Evolutionary conservation across 2,113 vertebrate species (phyloP).

Genomic region (Sisor rabdophorus): DNA sequence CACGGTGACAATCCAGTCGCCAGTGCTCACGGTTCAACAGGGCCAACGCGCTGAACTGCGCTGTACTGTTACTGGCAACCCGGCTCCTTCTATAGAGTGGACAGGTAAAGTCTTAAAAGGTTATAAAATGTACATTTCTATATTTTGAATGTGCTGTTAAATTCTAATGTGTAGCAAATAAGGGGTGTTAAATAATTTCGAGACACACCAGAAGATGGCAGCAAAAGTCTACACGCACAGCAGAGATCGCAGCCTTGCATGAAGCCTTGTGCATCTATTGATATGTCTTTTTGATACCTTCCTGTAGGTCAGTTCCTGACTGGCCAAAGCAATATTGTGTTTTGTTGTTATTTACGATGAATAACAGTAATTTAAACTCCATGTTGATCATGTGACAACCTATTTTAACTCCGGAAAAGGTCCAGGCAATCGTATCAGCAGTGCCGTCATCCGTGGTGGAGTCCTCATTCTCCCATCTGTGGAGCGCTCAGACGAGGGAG

Average conservation of each 20-base stretch:
- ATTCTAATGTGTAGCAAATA: no score
- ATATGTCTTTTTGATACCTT: no score
- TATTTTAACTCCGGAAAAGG: conserved; percentile 35
- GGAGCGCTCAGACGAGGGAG: conserved; percentile 73
- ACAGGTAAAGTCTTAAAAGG: conserved; percentile 51
- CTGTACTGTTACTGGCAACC: conserved; percentile 81
- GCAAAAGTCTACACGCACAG: no score
- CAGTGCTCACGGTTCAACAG: conserved; percentile 78
- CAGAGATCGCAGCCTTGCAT: no score
- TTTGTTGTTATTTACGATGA: no score
- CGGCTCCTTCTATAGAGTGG: conserved; percentile 82
- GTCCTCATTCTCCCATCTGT: conserved; percentile 71
- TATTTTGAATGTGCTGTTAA: no score
- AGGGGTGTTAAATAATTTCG: no score
- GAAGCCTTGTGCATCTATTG: no score
- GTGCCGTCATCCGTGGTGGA: conserved; percentile 72
- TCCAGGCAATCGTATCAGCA: conserved; percentile 69
- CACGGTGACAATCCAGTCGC: conserved; percentile 74
- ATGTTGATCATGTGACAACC: neutral
- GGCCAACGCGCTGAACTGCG: conserved; percentile 87
- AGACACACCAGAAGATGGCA: neutral
- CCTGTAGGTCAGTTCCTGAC: neutral
- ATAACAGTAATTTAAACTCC: neutral
- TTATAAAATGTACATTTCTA: no score
- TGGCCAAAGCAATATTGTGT: neutral